Conservation (phyloP, 1,140 invertebrate genomes). For the Neodiprion virginianus region DNA sequence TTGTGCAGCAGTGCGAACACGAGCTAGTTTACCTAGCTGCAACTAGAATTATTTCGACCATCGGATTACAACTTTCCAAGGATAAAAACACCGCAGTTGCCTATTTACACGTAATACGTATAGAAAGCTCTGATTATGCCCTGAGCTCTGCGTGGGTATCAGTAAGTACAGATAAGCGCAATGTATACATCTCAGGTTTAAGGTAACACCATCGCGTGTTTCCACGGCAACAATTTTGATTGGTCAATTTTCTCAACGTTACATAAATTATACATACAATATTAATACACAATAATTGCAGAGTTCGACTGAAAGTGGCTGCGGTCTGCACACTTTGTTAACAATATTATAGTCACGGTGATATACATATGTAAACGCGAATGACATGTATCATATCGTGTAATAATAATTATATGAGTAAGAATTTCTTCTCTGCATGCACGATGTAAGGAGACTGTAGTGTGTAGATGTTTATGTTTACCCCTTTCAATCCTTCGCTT, state of each 20-base stretch:
- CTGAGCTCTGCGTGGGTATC: neutral
- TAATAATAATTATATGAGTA: neutral
- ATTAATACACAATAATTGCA: too few species aligned
- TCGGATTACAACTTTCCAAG: slow-evolving; percentile 3
- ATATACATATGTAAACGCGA: neutral
- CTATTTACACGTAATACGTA: neutral
- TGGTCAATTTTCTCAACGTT: neutral
- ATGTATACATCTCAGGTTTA: neutral
- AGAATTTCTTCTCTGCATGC: too few species aligned
- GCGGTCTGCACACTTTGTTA: neutral
- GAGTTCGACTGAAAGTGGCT: neutral
- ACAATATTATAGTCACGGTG: neutral
- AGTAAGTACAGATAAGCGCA: neutral
- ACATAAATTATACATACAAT: too few species aligned
- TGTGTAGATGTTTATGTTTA: too few species aligned
- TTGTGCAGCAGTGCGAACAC: neutral
- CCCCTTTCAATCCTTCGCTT: too few species aligned
- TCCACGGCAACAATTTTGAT: neutral
- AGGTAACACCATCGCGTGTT: neutral
- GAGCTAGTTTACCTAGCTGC: neutral
- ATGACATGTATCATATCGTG: neutral
- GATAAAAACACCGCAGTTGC: slow-evolving; percentile 2
- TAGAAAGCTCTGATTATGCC: neutral
- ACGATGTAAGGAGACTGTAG: too few species aligned
- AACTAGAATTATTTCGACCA: neutral